Evolutionary conservation across 2,113 vertebrate species (phyloP).

Genomic region (Willisornis vidua): DNA sequence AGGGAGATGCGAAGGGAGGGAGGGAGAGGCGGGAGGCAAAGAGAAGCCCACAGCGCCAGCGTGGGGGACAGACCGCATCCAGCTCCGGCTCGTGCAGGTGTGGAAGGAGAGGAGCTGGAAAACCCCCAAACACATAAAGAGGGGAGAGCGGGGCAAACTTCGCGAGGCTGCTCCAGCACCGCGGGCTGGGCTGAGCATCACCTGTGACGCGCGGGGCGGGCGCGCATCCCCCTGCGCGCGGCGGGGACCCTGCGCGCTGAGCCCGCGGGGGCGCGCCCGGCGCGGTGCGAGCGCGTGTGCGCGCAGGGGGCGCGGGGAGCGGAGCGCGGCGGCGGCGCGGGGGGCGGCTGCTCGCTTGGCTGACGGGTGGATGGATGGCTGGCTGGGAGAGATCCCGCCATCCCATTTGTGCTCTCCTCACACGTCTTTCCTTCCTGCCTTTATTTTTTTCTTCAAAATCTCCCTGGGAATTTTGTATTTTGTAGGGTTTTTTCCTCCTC

Average conservation of each 20-base stretch:
- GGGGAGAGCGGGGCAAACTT: background rate
- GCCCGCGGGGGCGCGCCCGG: background rate
- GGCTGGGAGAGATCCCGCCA: background rate
- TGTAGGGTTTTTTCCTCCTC: background rate
- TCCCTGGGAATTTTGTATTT: conserved; percentile 56
- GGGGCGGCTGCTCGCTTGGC: conserved; percentile 43
- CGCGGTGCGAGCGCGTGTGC: background rate
- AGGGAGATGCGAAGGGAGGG: no score
- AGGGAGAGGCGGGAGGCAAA: rapidly evolving
- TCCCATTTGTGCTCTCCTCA: conserved; percentile 7
- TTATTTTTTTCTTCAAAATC: background rate
- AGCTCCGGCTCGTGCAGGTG: rapidly evolving
- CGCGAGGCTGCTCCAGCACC: background rate
- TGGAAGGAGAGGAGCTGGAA: no score
- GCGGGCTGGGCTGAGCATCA: background rate
- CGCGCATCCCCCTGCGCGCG: background rate
- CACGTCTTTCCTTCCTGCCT: background rate
- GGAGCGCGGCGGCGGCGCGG: background rate
- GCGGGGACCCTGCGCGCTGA: background rate
- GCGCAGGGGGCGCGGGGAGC: conserved; percentile 31
- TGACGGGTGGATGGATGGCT: conserved; percentile 21
- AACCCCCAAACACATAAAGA: rapidly evolving
- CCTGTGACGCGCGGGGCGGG: background rate
- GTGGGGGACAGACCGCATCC: rapidly evolving
- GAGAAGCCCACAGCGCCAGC: background rate